These are phyloP conservation scores for Xenus cinereus DNA, from an alignment of 2,113 vertebrate species.

Conservation along the genomic window DNA sequence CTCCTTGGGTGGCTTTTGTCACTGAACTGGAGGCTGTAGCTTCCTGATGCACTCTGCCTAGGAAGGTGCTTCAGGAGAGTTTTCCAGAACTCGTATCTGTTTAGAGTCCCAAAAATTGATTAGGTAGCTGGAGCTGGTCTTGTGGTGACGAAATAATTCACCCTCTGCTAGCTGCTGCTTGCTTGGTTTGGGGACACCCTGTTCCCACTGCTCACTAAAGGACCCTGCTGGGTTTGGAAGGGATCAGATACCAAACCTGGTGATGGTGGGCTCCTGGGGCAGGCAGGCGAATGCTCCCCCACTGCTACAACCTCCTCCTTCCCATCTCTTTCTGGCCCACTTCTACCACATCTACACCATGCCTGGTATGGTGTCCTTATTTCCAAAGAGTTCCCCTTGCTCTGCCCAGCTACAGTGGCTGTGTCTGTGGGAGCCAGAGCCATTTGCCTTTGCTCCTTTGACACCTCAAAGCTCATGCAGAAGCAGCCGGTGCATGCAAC, in stretches of 20 bases:
- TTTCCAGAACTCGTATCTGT: not conserved
- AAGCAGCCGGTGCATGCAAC: not conserved
- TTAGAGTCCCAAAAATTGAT: not conserved
- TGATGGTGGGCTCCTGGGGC: fast-evolving
- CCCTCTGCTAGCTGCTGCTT: not conserved
- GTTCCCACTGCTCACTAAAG: not conserved
- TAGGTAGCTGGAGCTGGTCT: not conserved
- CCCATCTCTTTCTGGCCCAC: not conserved
- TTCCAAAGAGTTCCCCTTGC: not conserved
- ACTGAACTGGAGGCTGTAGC: not conserved
- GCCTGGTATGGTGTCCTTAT: not conserved
- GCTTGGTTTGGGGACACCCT: not conserved
- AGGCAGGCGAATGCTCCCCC: not conserved
- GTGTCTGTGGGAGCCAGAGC: not conserved
- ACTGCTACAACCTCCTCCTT: not conserved
- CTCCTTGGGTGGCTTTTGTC: not conserved
- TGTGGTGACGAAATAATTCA: not conserved
- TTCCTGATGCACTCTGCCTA: not conserved
- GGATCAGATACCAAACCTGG: not conserved
- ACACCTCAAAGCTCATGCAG: not conserved
- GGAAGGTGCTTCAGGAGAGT: not conserved
- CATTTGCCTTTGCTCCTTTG: not conserved
- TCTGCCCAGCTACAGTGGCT: not conserved
- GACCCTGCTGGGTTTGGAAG: not conserved
- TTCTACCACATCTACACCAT: not conserved